Conservation (phyloP, 2,888 invertebrate species). For the Drosophila paracracens region DNA sequence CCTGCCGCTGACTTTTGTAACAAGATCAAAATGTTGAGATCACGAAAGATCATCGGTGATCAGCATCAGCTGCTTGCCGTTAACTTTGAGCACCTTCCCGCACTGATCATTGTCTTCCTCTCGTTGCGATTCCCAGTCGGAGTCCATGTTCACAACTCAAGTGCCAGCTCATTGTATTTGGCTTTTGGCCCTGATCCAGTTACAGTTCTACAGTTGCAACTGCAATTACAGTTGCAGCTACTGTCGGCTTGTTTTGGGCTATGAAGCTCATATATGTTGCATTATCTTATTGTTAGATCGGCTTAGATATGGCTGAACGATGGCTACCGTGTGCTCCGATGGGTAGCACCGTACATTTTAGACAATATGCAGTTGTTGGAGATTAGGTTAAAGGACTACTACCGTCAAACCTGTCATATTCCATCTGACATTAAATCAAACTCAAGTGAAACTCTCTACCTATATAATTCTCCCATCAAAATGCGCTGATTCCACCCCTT, state of each 20-base stretch:
- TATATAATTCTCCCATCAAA: slow-evolving; percentile 4
- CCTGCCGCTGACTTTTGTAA: slow-evolving; percentile 73
- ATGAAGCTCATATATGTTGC: slow-evolving; percentile 75
- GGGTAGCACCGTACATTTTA: slow-evolving; percentile 19
- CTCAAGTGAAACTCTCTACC: slow-evolving; percentile 1
- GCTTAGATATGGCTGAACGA: slow-evolving; percentile 63
- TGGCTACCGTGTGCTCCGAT: slow-evolving; percentile 44
- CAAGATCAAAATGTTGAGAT: slow-evolving; percentile 73
- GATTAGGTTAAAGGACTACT: slow-evolving; percentile 31
- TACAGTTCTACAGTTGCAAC: slow-evolving; percentile 27
- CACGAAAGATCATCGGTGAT: slow-evolving; percentile 41
- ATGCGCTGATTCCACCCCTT: slow-evolving; percentile 22
- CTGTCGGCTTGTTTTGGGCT: slow-evolving; percentile 65
- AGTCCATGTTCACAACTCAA: slow-evolving; percentile 44
- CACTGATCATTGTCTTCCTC: slow-evolving; percentile 33
- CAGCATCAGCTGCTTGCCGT: slow-evolving; percentile 59
- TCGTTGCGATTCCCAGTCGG: slow-evolving; percentile 1
- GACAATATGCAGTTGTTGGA: slow-evolving; percentile 46
- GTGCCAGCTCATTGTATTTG: slow-evolving; percentile 47
- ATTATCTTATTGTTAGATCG: slow-evolving; percentile 76
- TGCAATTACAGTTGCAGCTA: slow-evolving; percentile 18
- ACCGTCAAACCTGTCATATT: slow-evolving; percentile 7
- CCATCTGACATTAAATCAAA: slow-evolving; percentile 22
- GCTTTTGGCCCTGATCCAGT: slow-evolving; percentile 62
- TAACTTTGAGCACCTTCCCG: slow-evolving; percentile 59